Conservation (phyloP, 2,888 invertebrate species). For the Melieria crassipennis region DNA sequence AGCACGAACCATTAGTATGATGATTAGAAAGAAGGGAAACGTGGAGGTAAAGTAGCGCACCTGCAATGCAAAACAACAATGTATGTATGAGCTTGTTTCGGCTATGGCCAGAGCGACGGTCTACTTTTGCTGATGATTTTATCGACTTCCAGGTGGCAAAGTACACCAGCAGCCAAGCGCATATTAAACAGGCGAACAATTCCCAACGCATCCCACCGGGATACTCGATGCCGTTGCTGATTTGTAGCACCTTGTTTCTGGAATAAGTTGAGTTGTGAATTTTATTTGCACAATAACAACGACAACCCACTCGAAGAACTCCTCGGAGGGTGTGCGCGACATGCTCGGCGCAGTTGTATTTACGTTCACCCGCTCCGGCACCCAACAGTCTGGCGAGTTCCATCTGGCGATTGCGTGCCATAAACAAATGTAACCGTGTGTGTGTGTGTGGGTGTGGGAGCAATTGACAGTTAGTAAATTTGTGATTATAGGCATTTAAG, state of each 20-base stretch:
- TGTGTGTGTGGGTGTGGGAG: too few species aligned
- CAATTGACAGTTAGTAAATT: too few species aligned
- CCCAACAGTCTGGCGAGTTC: conserved; percentile 89
- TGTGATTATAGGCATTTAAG: too few species aligned
- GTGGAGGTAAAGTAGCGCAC: conserved; percentile 94
- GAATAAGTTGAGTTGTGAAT: neutral
- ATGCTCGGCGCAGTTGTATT: conserved; percentile 76
- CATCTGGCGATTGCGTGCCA: conserved; percentile 50
- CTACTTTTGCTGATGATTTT: conserved; percentile 85
- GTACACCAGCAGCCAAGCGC: conserved; percentile 94
- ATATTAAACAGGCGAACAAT: conserved; percentile 85
- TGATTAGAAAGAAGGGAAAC: conserved; percentile 87
- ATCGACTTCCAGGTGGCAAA: conserved; percentile 97
- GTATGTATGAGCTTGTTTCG: neutral
- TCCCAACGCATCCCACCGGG: conserved; percentile 88
- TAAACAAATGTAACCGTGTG: neutral
- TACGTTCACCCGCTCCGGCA: conserved; percentile 69
- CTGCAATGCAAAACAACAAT: conserved; percentile 54
- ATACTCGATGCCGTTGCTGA: conserved; percentile 84
- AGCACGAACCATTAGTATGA: conserved; percentile 88
- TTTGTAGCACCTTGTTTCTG: conserved; percentile 86
- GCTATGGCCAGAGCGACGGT: neutral
- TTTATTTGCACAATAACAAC: conserved; percentile 15
- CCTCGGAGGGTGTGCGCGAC: conserved; percentile 87
- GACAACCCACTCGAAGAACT: conserved; percentile 84